A percentile compares a stretch with the other conserved stretches of the same genome.
These are phyloP conservation scores for Prunella himalayana DNA, from an alignment of 2,113 vertebrate genomes.

Conservation along the genomic window DNA sequence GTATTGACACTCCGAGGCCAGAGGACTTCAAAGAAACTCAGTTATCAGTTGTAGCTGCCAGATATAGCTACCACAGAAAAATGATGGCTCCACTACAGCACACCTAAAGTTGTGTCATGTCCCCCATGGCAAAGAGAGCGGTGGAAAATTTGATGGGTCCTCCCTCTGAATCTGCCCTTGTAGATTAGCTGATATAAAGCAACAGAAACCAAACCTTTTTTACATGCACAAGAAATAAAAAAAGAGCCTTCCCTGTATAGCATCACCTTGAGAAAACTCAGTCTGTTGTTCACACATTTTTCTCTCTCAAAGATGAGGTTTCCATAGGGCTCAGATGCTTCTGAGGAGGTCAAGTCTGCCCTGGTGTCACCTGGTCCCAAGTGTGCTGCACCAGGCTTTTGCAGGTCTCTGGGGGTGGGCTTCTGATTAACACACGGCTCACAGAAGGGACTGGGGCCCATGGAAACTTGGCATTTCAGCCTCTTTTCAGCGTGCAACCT, in stretches of 20 bases:
- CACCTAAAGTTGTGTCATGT: not conserved
- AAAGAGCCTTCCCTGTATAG: not conserved
- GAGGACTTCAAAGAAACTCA: not conserved
- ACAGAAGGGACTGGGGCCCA: constrained; percentile 32
- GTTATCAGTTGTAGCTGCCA: not conserved
- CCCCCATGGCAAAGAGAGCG: not conserved
- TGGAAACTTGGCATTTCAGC: constrained; percentile 18
- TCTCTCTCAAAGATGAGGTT: not conserved
- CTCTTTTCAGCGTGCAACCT: constrained; percentile 10
- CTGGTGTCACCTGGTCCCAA: constrained; percentile 1
- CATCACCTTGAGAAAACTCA: not conserved
- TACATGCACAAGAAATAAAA: not conserved
- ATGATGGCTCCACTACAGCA: not conserved
- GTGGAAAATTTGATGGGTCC: not conserved
- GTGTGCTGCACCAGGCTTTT: not conserved
- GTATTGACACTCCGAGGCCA: not conserved
- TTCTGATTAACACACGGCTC: constrained; percentile 49
- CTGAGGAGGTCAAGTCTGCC: not conserved
- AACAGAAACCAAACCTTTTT: not conserved
- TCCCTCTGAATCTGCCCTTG: not conserved
- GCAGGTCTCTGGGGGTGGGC: constrained; percentile 22
- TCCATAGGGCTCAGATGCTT: not conserved
- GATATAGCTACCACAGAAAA: not conserved
- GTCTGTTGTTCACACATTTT: not conserved
- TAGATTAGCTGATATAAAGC: not conserved